Evolutionary conservation across 1,140 invertebrate species (phyloP), one percentile per base, ranked within the genome.

Genomic region (Procambarus clarkii): DNA sequence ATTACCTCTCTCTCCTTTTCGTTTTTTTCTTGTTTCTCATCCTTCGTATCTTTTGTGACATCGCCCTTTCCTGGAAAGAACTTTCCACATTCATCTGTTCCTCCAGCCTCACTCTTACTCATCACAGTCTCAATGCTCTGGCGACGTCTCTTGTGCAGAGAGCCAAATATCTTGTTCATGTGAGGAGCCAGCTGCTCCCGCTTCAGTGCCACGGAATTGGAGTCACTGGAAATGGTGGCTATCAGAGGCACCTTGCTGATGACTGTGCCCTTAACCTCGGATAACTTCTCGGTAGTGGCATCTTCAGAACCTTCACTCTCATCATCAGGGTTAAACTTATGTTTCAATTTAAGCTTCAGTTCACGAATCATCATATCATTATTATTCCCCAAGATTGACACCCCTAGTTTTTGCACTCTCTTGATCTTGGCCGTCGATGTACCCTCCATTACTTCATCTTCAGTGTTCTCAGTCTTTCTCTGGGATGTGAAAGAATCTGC

Each of bases 341-440:
- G 79, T 83, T 92, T 92, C 69, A 94, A 77, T 48, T 94, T 94
- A 2, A 92, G 71, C 79, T 94, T 94, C 48, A 94, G 58, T 92
- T 94, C 94, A 1, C 93, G 93, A 58, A 94, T 94, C 93, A 94
- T 93, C 58, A 93, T 92, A 60, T 94, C 94, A 50, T 93, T 91
- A 34, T 93, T 91, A 34, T 87, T 92, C 44, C 92, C 92, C 44
- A 92, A 60, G 34, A 92, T 87, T 13, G 92, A 82, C 8, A 92
- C 92, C 11, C 93, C 93, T 18, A 93, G 60, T 79, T 92, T 93
- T 50, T 93, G 92, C 21, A 92, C 92, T 18, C 91, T 82, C 74
- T 92, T 93, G 50, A 93, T 82, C 84, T 93, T 89, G 34, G 86
- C 92, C 13, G 86, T 48, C 34, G 85, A 60, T 21, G 69, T 76